A percentile compares a stretch with the other conserved stretches of the same genome.
Conservation (phyloP, 1,140 invertebrate species). For the Spodoptera frugiperda region DNA sequence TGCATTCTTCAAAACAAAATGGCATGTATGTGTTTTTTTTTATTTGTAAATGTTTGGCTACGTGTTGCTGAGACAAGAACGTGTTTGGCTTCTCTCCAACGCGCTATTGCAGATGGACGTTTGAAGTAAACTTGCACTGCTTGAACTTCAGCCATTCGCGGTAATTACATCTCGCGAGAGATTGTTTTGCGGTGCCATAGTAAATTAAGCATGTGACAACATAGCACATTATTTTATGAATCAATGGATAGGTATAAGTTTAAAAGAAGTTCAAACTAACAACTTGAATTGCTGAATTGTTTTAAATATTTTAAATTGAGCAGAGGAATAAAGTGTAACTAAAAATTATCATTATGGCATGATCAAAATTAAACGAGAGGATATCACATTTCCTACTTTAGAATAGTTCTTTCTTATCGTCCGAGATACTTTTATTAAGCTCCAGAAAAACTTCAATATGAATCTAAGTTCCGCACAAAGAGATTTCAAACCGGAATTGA, state of each 20-base stretch:
- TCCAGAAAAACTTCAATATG: not conserved
- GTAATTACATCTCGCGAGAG: slow-evolving; percentile 25
- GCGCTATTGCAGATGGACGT: slow-evolving; percentile 56
- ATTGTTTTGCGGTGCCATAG: slow-evolving; percentile 26
- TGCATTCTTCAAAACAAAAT: slow-evolving; percentile 6
- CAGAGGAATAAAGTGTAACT: not conserved
- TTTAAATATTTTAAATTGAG: not conserved
- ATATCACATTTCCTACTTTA: not conserved
- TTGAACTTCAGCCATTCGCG: not conserved
- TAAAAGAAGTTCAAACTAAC: not conserved
- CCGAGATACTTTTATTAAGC: slow-evolving; percentile 1
- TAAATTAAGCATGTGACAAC: not conserved
- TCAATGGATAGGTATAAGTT: not conserved
- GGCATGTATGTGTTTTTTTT: not conserved
- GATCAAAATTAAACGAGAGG: not conserved
- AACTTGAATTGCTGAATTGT: too few species aligned
- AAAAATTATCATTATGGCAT: not conserved
- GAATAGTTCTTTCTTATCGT: not conserved
- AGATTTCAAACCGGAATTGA: not conserved
- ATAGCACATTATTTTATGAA: not conserved
- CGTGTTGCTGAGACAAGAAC: slow-evolving; percentile 3
- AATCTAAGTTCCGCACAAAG: not conserved
- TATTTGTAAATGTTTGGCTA: not conserved
- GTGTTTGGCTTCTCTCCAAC: slow-evolving; percentile 51
- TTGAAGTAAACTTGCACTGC: slow-evolving; percentile 35